These are phyloP conservation scores for Lepidocolaptes lacrymiger DNA, from an alignment of 2,797 vertebrate genomes.

Conservation along the genomic window DNA sequence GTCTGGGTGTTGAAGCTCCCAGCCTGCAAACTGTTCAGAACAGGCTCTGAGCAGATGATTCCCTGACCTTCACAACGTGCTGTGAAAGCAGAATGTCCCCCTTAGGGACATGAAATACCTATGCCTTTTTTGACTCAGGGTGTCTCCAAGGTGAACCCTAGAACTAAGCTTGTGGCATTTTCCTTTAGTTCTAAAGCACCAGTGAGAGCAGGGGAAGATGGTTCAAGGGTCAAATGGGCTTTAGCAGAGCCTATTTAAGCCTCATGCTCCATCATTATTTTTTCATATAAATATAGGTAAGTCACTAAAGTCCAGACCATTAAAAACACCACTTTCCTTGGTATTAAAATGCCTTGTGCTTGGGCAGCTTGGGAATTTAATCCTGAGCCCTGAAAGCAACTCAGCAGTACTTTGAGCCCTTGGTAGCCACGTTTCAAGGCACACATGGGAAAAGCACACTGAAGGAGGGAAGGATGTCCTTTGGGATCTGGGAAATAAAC, in stretches of 20 bases:
- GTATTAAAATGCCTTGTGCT: neutral
- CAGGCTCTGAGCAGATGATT: neutral
- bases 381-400: neutral
- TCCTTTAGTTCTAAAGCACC: neutral
- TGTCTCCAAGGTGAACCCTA: neutral
- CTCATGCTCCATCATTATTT: neutral
- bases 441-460: neutral
- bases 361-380: neutral
- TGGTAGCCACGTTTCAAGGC: rapidly evolving
- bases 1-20: neutral
- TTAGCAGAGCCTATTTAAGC: neutral
- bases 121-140: neutral
- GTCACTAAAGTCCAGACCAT: neutral
- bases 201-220: neutral
- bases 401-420: neutral
- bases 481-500: neutral
- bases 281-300: neutral
- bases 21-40: neutral
- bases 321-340: neutral
- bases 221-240: neutral
- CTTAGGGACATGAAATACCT: neutral
- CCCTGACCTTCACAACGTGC: neutral
- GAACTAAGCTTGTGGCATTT: neutral
- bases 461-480: neutral
- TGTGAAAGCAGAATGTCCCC: neutral